These are phyloP conservation scores for Echinarachnius parma DNA, from an alignment of 53 echinoderm and acorn worm species.

Conservation along the genomic window DNA sequence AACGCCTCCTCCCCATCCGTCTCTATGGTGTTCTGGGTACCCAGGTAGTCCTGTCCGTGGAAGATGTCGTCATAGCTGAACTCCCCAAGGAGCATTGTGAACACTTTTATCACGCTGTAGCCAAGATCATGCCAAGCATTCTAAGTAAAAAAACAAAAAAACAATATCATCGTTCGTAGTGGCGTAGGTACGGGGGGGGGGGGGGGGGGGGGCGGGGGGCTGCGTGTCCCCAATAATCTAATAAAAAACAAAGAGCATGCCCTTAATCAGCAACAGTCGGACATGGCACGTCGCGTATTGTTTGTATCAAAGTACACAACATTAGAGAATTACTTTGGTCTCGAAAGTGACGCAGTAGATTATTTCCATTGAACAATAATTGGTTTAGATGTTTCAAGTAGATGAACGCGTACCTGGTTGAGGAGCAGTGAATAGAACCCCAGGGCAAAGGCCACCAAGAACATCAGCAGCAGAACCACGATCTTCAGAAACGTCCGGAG, in stretches of 20 bases:
- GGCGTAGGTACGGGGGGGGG: neutral
- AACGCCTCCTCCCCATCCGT: constrained; percentile 25
- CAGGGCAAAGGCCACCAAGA: constrained; percentile 77
- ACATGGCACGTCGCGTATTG: too few relatives aligned
- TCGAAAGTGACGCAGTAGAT: too few relatives aligned
- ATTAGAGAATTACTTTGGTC: too few relatives aligned
- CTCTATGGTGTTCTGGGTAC: constrained; percentile 8
- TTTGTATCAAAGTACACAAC: too few relatives aligned
- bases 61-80: constrained; percentile 87
- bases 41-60: constrained; percentile 71
- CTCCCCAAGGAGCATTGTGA: constrained; percentile 97
- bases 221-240: too few relatives aligned
- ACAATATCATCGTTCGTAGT: neutral
- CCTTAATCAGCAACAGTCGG: too few relatives aligned
- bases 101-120: constrained; percentile 78
- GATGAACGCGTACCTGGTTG: constrained; percentile 75
- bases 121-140: constrained; percentile 70
- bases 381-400: too few relatives aligned
- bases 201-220: neutral
- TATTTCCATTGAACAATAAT: too few relatives aligned
- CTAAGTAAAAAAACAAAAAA: constrained; percentile 34
- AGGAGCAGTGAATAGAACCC: constrained; percentile 75
- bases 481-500: constrained; percentile 82
- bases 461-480: constrained; percentile 71
- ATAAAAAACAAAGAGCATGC: too few relatives aligned